A percentile compares a stretch with the other conserved stretches of the same genome.
These are phyloP conservation scores for Paramormyrops kingsleyae DNA, from an alignment of 2,113 vertebrate genomes.

Conservation along the genomic window DNA sequence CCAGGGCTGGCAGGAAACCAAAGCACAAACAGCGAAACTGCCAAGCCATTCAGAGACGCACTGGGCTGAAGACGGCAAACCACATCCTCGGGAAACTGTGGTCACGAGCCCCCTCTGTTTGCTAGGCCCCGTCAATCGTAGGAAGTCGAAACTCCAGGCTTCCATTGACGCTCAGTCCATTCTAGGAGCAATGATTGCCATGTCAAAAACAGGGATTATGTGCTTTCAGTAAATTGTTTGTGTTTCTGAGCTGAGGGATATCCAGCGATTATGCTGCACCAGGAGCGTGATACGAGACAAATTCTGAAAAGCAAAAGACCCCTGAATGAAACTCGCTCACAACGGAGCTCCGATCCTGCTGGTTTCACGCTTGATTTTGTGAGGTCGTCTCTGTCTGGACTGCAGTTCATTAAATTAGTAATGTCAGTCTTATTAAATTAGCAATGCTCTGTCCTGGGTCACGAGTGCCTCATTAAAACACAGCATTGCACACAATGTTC, in stretches of 20 bases:
- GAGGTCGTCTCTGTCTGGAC: neutral
- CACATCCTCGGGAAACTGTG: neutral
- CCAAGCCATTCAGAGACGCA: neutral
- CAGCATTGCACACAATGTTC: neutral
- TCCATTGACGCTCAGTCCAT: neutral
- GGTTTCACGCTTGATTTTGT: neutral
- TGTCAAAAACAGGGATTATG: neutral
- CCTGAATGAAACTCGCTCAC: neutral
- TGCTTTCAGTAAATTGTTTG: neutral
- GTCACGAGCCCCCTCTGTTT: neutral
- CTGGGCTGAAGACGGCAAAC: neutral
- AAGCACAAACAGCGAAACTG: neutral
- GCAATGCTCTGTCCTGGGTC: neutral
- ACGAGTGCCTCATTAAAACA: neutral
- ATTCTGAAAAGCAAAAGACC: neutral
- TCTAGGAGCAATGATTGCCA: neutral
- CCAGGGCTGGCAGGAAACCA: neutral
- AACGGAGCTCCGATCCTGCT: neutral
- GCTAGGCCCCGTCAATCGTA: neutral
- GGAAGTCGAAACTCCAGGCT: neutral
- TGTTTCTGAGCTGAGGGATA: neutral
- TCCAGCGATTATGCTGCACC: neutral
- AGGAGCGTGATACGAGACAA: neutral
- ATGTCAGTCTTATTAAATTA: neutral
- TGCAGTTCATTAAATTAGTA: conserved; percentile 1